phyloP scores from a whole-genome alignment of 2,888 invertebrate species.

The Chesias legatella region DNA sequence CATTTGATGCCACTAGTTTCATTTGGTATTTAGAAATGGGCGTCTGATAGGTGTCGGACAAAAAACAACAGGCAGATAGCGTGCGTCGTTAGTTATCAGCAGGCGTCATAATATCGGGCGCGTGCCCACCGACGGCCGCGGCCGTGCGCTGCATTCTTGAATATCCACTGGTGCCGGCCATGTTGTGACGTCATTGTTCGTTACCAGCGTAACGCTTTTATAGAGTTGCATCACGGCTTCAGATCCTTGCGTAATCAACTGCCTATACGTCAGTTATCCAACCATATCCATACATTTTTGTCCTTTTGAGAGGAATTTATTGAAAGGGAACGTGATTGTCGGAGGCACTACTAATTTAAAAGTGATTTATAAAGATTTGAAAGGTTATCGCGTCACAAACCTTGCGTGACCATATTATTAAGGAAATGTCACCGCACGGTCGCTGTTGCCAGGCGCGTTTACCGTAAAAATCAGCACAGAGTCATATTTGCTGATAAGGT shows the following conservation, averaged over 20 bases:
- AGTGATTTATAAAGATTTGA: constrained; percentile 20
- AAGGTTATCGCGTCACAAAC: constrained; percentile 12
- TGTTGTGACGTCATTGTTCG: constrained; percentile 36
- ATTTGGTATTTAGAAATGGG: constrained; percentile 5
- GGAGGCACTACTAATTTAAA: constrained; percentile 16
- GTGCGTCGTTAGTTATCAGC: constrained; percentile 28
- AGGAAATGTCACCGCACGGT: constrained; percentile 35
- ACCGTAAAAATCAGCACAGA: constrained; percentile 31
- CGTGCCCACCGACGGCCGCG: constrained; percentile 22
- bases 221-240: constrained; percentile 36
- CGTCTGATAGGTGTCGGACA: constrained; percentile 27
- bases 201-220: constrained; percentile 32
- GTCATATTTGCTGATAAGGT: constrained; percentile 36
- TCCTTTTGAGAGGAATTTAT: constrained; percentile 11
- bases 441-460: constrained; percentile 22
- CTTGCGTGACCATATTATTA: constrained; percentile 22
- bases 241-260: constrained; percentile 29
- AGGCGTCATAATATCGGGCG: constrained; percentile 29
- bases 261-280: constrained; percentile 16
- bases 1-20: constrained; percentile 27
- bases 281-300: constrained; percentile 5
- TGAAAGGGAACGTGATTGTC: constrained; percentile 18
- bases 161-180: constrained; percentile 25
- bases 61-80: constrained; percentile 38
- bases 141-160: constrained; percentile 18